Conservation (phyloP, 1,140 invertebrate genomes). For the Adoxophyes honmai region DNA sequence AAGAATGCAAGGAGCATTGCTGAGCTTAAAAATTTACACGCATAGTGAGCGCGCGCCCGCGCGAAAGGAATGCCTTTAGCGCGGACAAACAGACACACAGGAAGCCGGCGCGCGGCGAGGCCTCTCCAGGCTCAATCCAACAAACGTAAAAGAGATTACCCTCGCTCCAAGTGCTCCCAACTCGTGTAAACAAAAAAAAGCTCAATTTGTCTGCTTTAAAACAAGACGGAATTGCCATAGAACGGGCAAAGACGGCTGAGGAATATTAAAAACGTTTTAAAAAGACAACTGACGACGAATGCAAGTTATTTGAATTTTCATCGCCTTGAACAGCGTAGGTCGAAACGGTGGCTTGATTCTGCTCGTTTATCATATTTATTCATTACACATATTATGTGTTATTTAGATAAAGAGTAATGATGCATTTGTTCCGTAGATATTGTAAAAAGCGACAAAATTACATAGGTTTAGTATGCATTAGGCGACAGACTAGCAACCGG, state of each 20-base stretch:
- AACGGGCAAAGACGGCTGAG: constrained; percentile 54
- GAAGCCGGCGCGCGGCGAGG: constrained; percentile 61
- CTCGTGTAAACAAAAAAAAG: constrained; percentile 74
- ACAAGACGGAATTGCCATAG: constrained; percentile 66
- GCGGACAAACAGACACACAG: constrained; percentile 51
- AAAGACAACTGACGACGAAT: constrained; percentile 50
- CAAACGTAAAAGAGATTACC: constrained; percentile 75
- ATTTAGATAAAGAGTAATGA: too few species aligned
- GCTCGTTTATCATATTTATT: neutral
- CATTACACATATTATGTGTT: too few species aligned
- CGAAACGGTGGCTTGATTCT: neutral
- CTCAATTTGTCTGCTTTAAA: constrained; percentile 69
- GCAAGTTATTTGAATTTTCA: constrained; percentile 66
- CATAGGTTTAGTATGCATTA: too few species aligned
- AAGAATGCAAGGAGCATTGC: constrained; percentile 43
- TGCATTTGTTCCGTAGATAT: too few species aligned
- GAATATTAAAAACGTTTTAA: constrained; percentile 75
- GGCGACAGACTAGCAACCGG: too few species aligned
- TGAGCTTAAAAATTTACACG: constrained; percentile 69
- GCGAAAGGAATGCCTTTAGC: constrained; percentile 50
- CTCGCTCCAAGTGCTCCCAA: constrained; percentile 66
- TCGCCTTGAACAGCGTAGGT: constrained; percentile 23
- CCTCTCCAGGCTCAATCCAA: constrained; percentile 59
- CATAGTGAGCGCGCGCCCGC: constrained; percentile 50
- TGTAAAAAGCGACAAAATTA: too few species aligned